These are phyloP conservation scores for Sterna hirundo DNA, from an alignment of 2,113 vertebrate species.

Conservation along the genomic window DNA sequence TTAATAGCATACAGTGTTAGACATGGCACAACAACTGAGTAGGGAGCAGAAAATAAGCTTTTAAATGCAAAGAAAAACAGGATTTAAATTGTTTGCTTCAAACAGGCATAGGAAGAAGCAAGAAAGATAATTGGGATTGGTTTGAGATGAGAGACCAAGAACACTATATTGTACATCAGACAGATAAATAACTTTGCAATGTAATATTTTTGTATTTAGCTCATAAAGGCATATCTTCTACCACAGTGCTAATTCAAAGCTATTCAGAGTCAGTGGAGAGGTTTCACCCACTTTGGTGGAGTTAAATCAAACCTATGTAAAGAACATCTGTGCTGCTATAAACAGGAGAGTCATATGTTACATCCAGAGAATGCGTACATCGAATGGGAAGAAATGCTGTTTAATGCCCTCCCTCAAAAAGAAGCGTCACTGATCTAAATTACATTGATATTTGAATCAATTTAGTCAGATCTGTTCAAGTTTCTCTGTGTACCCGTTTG, in stretches of 20 bases:
- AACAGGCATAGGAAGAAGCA: background rate
- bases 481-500: background rate
- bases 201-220: background rate
- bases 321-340: background rate
- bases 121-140: background rate
- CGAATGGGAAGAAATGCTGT: background rate
- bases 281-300: background rate
- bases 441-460: background rate
- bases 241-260: background rate
- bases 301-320: background rate
- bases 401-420: background rate
- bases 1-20: background rate
- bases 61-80: constrained; percentile 16
- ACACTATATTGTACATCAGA: background rate
- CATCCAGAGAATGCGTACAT: background rate
- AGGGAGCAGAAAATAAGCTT: constrained; percentile 43
- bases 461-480: background rate
- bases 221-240: background rate
- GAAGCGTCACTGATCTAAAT: background rate
- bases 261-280: background rate
- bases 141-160: background rate
- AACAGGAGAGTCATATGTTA: background rate
- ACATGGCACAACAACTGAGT: constrained; percentile 28
- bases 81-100: constrained; percentile 50
- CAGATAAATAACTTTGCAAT: background rate